phyloP scores from a whole-genome alignment of 1,140 invertebrate species.

The Conus betulinus region DNA sequence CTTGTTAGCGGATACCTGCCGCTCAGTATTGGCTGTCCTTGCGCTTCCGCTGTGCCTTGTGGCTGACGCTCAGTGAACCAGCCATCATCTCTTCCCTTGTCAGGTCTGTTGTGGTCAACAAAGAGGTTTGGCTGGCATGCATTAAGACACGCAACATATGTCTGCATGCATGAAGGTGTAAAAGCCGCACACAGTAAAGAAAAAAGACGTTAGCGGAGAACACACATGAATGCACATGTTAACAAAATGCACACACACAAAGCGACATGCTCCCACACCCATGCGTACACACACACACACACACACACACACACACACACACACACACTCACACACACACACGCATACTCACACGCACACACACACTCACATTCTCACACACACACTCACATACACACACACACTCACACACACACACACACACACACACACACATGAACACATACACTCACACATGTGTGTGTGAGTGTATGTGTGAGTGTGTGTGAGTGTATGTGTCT shows the following conservation, averaged over 20 bases:
- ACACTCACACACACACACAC: no score
- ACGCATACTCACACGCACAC: no score
- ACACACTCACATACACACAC: no score
- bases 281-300: background rate
- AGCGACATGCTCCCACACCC: background rate
- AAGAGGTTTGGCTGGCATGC: background rate
- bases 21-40: slow-evolving; percentile 51
- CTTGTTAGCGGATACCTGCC: slow-evolving; percentile 61
- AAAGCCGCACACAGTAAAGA: background rate
- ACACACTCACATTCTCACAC: no score
- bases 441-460: no score
- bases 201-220: background rate
- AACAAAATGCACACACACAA: background rate
- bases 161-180: background rate
- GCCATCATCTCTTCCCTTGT: slow-evolving; percentile 9
- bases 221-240: background rate
- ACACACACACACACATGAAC: no score
- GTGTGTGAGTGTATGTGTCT: no score
- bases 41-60: slow-evolving; percentile 36
- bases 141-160: background rate
- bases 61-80: background rate
- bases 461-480: no score
- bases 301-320: background rate
- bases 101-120: background rate
- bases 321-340: background rate